Evolutionary conservation across 2,888 invertebrate genomes (phyloP).

Genomic region (Drosophila paranaensis): DNA sequence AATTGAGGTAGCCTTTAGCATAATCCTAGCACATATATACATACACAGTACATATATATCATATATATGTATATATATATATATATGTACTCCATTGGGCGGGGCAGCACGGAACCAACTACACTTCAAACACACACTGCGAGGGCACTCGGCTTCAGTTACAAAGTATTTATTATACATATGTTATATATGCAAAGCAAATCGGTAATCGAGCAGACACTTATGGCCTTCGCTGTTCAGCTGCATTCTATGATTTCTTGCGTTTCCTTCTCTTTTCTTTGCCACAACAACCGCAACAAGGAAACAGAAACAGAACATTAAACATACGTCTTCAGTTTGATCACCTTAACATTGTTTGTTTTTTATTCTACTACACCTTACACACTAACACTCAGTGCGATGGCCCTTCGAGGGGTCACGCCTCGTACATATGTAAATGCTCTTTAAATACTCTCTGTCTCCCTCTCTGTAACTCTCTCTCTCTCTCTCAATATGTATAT

Average conservation of each 20-base stretch:
- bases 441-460: constrained; percentile 42
- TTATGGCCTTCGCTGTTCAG: constrained; percentile 62
- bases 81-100: constrained; percentile 25
- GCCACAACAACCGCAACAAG: constrained; percentile 9
- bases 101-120: constrained; percentile 41
- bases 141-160: constrained; percentile 61
- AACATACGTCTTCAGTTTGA: constrained; percentile 36
- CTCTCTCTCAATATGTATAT: background rate
- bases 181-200: constrained; percentile 42
- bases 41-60: constrained; percentile 2
- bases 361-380: constrained; percentile 28
- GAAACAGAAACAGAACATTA: constrained; percentile 21
- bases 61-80: constrained; percentile 6
- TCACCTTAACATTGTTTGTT: constrained; percentile 39
- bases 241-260: constrained; percentile 58
- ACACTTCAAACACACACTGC: constrained; percentile 46
- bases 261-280: constrained; percentile 42
- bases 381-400: constrained; percentile 34
- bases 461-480: background rate
- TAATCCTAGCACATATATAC: constrained; percentile 25
- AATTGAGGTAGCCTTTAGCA: constrained; percentile 12
- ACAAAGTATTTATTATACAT: constrained; percentile 38
- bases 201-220: constrained; percentile 61
- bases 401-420: constrained; percentile 30
- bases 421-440: constrained; percentile 72